These are phyloP conservation scores for Adelphocoris suturalis DNA, from an alignment of 2,888 invertebrate genomes.

Conservation along the genomic window DNA sequence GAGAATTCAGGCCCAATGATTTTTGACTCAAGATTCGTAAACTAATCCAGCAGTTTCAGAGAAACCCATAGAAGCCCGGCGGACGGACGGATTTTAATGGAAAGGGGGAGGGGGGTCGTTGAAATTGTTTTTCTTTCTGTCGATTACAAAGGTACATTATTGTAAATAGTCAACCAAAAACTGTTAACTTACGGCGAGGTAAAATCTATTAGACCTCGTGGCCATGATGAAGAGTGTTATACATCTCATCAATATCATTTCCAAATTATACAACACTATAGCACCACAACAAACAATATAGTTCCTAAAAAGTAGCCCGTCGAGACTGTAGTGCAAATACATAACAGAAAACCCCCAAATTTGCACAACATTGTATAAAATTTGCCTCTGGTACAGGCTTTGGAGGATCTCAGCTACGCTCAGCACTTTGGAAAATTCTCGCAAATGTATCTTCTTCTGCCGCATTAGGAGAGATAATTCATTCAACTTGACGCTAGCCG, in stretches of 20 bases:
- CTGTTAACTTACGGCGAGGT: conserved; percentile 1
- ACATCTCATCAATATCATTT: conserved; percentile 7
- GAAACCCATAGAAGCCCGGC: no score
- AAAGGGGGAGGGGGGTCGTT: neutral
- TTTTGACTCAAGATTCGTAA: no score
- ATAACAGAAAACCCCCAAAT: conserved; percentile 18
- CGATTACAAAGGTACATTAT: neutral
- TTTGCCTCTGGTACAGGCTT: neutral
- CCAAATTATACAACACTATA: neutral
- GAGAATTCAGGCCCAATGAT: no score
- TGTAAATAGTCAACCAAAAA: neutral
- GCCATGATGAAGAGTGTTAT: conserved; percentile 17
- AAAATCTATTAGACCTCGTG: neutral
- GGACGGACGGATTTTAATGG: no score
- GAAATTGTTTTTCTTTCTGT: neutral
- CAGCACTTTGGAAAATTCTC: neutral
- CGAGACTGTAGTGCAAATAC: conserved; percentile 5
- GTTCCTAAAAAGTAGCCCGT: neutral
- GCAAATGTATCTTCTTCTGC: neutral
- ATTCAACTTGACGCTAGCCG: neutral
- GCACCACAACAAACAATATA: neutral
- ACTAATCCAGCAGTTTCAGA: no score
- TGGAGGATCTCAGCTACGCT: neutral
- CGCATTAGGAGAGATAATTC: neutral
- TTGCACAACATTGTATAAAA: neutral